Percentiles rank a stretch among this genome's conserved stretches.
Conservation (phyloP, 2,888 invertebrate genomes). For the Nebria salina region DNA sequence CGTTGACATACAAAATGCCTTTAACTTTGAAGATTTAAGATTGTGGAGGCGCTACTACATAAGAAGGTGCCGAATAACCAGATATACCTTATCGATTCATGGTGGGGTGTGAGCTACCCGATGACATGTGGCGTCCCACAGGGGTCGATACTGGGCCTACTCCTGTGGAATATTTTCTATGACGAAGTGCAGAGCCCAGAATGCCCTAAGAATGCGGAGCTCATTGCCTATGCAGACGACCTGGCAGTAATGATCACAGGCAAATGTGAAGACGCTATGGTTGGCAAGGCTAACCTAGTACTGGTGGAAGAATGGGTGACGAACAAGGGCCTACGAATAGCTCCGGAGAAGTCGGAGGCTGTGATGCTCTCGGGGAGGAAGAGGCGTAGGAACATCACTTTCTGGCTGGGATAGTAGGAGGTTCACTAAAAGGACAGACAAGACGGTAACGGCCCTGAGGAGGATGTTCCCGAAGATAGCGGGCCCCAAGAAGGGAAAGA, state of each 20-base stretch:
- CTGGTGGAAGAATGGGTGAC: background rate
- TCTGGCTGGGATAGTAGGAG: too few species aligned
- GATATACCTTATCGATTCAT: background rate
- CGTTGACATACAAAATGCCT: slow-evolving; percentile 38
- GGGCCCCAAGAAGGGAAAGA: background rate
- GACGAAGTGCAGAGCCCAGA: background rate
- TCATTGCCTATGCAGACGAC: slow-evolving; percentile 9
- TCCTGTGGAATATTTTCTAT: slow-evolving; percentile 22
- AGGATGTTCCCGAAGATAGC: too few species aligned
- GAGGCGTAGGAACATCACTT: too few species aligned
- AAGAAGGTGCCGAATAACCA: background rate
- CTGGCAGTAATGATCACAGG: background rate
- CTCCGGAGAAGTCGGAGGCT: slow-evolving; percentile 8
- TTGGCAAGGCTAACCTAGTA: background rate
- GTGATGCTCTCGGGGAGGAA: slow-evolving; percentile 10
- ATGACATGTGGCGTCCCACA: slow-evolving; percentile 23
- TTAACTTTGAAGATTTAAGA: slow-evolving; percentile 36
- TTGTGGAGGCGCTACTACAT: background rate
- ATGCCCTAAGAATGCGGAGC: background rate
- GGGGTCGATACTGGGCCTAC: background rate
- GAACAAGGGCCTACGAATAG: background rate
- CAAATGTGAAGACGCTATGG: background rate
- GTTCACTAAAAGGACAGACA: too few species aligned
- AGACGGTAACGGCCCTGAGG: too few species aligned
- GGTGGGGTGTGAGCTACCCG: background rate